Percentiles rank a stretch among this genome's conserved stretches.
These are phyloP conservation scores for Trichogramma evanescens DNA, from an alignment of 2,888 invertebrate genomes.

Conservation along the genomic window DNA sequence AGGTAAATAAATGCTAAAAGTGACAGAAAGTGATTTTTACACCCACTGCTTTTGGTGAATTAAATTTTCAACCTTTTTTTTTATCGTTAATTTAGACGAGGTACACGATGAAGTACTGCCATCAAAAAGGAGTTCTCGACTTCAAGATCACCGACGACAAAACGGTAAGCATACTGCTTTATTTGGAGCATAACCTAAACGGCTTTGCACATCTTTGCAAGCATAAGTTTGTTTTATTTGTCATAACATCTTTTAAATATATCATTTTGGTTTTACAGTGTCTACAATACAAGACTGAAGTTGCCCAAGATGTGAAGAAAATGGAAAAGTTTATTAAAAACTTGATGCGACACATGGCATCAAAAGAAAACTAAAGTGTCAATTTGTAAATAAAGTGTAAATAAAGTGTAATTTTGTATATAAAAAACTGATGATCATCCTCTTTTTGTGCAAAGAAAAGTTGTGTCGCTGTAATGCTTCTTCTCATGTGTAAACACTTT, in stretches of 20 bases:
- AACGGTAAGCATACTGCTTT: conserved; percentile 57
- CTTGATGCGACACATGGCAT: conserved; percentile 91
- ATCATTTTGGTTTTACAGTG: conserved; percentile 61
- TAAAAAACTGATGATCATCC: conserved; percentile 1
- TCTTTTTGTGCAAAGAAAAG: conserved; percentile 17
- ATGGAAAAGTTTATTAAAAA: conserved; percentile 91
- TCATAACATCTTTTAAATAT: too few species aligned
- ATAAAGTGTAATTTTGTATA: not conserved
- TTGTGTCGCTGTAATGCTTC: not conserved
- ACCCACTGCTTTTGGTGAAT: too few species aligned
- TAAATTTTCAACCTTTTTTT: conserved; percentile 26
- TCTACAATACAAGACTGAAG: conserved; percentile 89
- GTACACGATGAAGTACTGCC: conserved; percentile 88
- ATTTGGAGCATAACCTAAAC: too few species aligned
- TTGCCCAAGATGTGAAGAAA: conserved; percentile 90
- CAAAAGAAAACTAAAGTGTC: conserved; percentile 45
- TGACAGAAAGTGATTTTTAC: not conserved
- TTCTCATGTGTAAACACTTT: too few species aligned
- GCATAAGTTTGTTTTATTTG: too few species aligned
- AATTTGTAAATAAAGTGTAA: too few species aligned
- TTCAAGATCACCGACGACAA: conserved; percentile 92
- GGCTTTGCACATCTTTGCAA: too few species aligned
- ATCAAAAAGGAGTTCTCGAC: conserved; percentile 75
- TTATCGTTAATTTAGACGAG: conserved; percentile 52
- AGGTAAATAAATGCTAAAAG: conserved; percentile 51